Evolutionary conservation across 2,888 invertebrate genomes (phyloP).

Genomic region (Hemistola chrysoprasaria): DNA sequence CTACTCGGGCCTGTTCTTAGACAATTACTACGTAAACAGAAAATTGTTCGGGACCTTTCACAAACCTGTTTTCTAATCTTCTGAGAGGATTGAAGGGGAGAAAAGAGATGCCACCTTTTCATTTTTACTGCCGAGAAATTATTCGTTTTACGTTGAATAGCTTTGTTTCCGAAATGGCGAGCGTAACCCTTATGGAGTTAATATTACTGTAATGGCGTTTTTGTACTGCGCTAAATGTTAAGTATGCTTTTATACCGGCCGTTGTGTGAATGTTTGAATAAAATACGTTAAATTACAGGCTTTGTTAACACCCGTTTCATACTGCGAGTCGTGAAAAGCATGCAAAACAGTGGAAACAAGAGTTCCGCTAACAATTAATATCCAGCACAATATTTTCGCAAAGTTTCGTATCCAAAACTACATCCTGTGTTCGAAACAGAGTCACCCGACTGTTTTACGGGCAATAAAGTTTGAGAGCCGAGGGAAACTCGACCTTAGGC

Average conservation of each 20-base stretch:
- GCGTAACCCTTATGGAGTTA: slow-evolving; percentile 40
- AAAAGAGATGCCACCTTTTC: slow-evolving; percentile 50
- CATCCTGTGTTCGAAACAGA: slow-evolving; percentile 58
- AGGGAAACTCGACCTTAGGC: slow-evolving; percentile 44
- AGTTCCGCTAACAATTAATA: slow-evolving; percentile 62
- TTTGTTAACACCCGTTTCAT: slow-evolving; percentile 34
- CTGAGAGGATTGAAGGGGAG: slow-evolving; percentile 49
- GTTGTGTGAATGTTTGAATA: slow-evolving; percentile 34
- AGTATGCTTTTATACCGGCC: slow-evolving; percentile 37
- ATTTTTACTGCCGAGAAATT: slow-evolving; percentile 52
- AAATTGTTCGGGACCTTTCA: slow-evolving; percentile 70
- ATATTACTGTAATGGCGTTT: slow-evolving; percentile 40
- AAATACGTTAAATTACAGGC: slow-evolving; percentile 39
- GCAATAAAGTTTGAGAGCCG: slow-evolving; percentile 52
- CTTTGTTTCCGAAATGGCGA: slow-evolving; percentile 37
- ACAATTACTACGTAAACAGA: slow-evolving; percentile 79
- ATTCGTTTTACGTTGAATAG: slow-evolving; percentile 37
- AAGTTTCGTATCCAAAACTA: slow-evolving; percentile 62
- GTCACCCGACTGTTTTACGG: slow-evolving; percentile 65
- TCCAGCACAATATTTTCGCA: slow-evolving; percentile 68
- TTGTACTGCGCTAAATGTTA: slow-evolving; percentile 36
- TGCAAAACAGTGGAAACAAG: slow-evolving; percentile 47
- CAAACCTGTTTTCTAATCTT: slow-evolving; percentile 77
- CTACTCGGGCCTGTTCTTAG: slow-evolving; percentile 68
- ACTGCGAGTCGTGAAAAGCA: slow-evolving; percentile 36